Evolutionary conservation across 92 coral and sea anemone genomes (phyloP).

Genomic region (Phymanthus crucifer): DNA sequence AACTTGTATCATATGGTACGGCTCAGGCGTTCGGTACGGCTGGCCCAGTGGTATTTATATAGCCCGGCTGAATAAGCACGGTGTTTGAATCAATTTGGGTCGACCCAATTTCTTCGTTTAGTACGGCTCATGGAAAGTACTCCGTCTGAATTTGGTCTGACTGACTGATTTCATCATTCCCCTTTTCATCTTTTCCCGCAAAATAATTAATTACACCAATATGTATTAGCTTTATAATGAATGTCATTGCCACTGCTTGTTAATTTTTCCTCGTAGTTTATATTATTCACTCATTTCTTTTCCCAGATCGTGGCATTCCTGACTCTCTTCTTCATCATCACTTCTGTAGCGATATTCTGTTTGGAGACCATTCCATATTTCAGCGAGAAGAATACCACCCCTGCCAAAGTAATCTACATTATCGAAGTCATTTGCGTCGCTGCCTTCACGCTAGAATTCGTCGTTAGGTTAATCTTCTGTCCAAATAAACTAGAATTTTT

Average conservation of each 20-base stretch:
- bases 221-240: background rate
- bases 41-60: no score
- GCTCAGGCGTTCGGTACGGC: no score
- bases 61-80: no score
- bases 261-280: background rate
- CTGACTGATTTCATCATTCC: no score
- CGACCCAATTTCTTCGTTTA: no score
- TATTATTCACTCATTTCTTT: background rate
- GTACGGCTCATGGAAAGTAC: no score
- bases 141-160: no score
- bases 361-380: slow-evolving; percentile 90
- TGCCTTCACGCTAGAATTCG: slow-evolving; percentile 85
- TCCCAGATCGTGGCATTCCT: slow-evolving; percentile 77
- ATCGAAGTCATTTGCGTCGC: slow-evolving; percentile 83
- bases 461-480: slow-evolving; percentile 67
- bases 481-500: slow-evolving; percentile 82
- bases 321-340: slow-evolving; percentile 77
- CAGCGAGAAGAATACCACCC: slow-evolving; percentile 46
- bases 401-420: slow-evolving; percentile 51
- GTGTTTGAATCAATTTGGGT: no score
- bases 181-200: no score
- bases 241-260: background rate
- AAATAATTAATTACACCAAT: background rate
- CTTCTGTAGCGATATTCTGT: slow-evolving; percentile 87
- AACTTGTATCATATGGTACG: no score